A percentile compares a stretch with the other conserved stretches of the same genome.
Conservation (phyloP, 2,797 vertebrate genomes). For the Yasuhikotakia modesta region DNA sequence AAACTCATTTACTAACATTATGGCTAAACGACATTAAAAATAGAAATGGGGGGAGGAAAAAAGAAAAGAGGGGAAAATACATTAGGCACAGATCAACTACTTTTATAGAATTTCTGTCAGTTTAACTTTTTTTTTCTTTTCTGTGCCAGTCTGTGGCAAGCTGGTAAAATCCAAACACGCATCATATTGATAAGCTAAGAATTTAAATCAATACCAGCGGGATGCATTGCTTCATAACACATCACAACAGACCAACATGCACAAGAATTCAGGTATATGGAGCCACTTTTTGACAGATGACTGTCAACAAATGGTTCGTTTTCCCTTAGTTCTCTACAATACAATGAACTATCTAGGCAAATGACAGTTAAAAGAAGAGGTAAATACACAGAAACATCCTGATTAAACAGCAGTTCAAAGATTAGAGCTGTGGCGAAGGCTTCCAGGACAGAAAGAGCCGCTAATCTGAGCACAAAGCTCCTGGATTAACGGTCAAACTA, state of each 20-base stretch:
- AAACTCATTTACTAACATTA: slow-evolving; percentile 12
- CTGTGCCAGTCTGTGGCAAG: too few relatives aligned
- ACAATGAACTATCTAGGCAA: not conserved
- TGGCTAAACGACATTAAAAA: not conserved
- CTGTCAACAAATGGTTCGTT: not conserved
- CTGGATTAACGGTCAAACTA: slow-evolving; percentile 64
- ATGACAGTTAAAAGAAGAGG: not conserved
- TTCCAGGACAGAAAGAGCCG: slow-evolving; percentile 46
- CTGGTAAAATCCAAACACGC: too few relatives aligned
- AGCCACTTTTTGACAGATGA: not conserved
- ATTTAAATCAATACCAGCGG: not conserved
- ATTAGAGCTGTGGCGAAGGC: slow-evolving; percentile 50
- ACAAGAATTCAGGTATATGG: not conserved
- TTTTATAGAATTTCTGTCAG: not conserved
- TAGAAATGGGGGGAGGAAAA: not conserved
- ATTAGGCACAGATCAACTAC: not conserved
- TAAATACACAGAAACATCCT: slow-evolving; percentile 19
- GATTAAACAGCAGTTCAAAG: slow-evolving; percentile 56
- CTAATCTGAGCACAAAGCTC: slow-evolving; percentile 67
- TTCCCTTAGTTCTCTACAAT: not conserved
- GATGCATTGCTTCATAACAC: not conserved
- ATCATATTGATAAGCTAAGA: not conserved
- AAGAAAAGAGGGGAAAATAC: too few relatives aligned
- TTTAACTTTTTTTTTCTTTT: not conserved
- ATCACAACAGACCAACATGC: too few relatives aligned